phyloP scores from a whole-genome alignment of 2,113 vertebrate species.

The Neoarius graeffei region DNA sequence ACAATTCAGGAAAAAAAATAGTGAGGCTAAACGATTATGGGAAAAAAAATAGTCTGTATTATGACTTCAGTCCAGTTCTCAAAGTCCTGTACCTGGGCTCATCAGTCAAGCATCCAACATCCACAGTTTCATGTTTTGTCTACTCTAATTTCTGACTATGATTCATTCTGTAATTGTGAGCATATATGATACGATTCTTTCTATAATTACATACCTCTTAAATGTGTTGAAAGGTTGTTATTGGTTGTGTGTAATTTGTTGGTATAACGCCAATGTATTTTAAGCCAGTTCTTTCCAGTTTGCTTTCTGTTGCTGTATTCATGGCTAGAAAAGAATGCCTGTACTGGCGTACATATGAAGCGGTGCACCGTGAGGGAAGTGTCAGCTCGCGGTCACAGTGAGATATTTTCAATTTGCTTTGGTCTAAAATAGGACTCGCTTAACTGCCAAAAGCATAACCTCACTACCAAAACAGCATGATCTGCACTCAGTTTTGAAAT shows the following conservation, averaged over 20 bases:
- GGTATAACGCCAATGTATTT: neutral
- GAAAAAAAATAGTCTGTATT: neutral
- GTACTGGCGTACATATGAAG: neutral
- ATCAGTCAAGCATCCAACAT: neutral
- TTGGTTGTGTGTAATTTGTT: no score
- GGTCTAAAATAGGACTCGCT: constrained; percentile 17
- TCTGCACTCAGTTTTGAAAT: neutral
- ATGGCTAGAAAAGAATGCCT: neutral
- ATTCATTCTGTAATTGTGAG: constrained; percentile 15
- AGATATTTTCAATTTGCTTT: neutral
- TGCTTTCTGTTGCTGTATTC: neutral
- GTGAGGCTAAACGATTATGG: no score
- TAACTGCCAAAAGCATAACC: neutral
- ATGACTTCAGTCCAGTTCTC: neutral
- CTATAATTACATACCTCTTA: neutral
- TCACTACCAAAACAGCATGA: neutral
- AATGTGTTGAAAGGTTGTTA: neutral
- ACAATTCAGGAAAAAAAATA: no score
- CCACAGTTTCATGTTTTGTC: neutral
- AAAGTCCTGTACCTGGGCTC: neutral
- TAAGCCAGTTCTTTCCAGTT: neutral
- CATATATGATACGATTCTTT: neutral
- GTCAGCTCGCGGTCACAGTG: neutral
- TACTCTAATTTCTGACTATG: neutral
- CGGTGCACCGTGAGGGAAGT: neutral